A percentile compares a stretch with the other conserved stretches of the same genome.
phyloP scores from a whole-genome alignment of 2,797 vertebrate genomes.

The Garrulus glandarius region DNA sequence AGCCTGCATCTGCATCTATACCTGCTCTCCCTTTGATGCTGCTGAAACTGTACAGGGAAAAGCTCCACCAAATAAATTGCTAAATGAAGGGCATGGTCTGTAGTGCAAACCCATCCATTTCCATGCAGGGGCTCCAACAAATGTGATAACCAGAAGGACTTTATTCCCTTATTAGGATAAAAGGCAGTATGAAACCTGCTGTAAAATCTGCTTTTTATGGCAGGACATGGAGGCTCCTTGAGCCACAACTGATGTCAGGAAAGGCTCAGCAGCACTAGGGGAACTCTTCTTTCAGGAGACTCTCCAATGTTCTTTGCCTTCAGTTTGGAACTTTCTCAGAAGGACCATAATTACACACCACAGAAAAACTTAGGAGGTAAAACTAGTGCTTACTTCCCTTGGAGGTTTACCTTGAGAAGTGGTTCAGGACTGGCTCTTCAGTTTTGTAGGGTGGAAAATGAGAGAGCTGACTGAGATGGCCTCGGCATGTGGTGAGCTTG shows the following conservation, averaged over 20 bases:
- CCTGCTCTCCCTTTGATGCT: constrained; percentile 34
- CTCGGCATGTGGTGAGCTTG: fast-evolving
- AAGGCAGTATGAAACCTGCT: constrained; percentile 24
- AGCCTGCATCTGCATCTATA: constrained; percentile 30
- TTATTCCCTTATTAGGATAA: constrained; percentile 49
- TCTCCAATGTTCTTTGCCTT: neutral
- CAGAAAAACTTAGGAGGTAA: neutral
- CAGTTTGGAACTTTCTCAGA: neutral
- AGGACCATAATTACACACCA: neutral
- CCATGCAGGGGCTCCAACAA: neutral
- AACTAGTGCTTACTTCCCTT: neutral
- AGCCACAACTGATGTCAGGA: neutral
- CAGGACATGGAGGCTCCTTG: neutral
- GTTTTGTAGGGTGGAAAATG: neutral
- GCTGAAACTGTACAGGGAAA: neutral
- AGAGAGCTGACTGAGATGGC: neutral
- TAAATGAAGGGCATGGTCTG: neutral
- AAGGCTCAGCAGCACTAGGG: neutral
- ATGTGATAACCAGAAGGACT: constrained; percentile 8
- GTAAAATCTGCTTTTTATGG: constrained; percentile 37
- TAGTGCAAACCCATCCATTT: neutral
- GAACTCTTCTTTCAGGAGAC: neutral
- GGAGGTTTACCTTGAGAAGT: neutral
- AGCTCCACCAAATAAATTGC: neutral
- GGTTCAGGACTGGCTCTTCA: neutral